Percentiles rank a stretch among this genome's conserved stretches.
phyloP scores from a whole-genome alignment of 2,888 invertebrate species.

The Pyrochroa serraticornis region DNA sequence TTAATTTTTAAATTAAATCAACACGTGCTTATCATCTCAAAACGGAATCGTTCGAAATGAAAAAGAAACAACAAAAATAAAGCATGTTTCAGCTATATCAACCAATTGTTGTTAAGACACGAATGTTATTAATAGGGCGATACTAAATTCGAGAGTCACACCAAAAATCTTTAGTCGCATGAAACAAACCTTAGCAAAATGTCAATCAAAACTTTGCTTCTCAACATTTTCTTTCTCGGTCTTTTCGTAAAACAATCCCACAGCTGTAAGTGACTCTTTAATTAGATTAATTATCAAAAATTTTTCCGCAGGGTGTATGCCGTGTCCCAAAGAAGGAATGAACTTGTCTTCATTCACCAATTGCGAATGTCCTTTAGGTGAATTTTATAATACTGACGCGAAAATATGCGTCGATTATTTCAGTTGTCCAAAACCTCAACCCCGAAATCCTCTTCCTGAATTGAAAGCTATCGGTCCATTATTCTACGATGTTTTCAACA shows the following conservation, averaged over 20 bases:
- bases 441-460: slow-evolving; percentile 2
- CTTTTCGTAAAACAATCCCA: background rate
- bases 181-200: too few species aligned
- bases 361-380: slow-evolving; percentile 7
- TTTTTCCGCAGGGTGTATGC: slow-evolving; percentile 4
- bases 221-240: too few species aligned
- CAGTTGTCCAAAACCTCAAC: background rate
- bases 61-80: too few species aligned
- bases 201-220: too few species aligned
- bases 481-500: background rate
- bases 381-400: slow-evolving; percentile 4
- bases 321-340: slow-evolving; percentile 6
- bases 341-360: slow-evolving; percentile 1
- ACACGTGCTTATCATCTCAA: too few species aligned
- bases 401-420: slow-evolving; percentile 10
- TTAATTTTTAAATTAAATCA: too few species aligned
- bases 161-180: too few species aligned
- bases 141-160: too few species aligned
- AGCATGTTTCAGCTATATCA: too few species aligned
- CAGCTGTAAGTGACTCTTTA: slow-evolving; percentile 3
- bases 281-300: background rate
- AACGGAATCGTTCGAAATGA: too few species aligned
- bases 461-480: background rate
- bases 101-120: too few species aligned
- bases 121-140: too few species aligned